Conservation (phyloP, 2,113 vertebrate species). For the Lophochroa leadbeateri region DNA sequence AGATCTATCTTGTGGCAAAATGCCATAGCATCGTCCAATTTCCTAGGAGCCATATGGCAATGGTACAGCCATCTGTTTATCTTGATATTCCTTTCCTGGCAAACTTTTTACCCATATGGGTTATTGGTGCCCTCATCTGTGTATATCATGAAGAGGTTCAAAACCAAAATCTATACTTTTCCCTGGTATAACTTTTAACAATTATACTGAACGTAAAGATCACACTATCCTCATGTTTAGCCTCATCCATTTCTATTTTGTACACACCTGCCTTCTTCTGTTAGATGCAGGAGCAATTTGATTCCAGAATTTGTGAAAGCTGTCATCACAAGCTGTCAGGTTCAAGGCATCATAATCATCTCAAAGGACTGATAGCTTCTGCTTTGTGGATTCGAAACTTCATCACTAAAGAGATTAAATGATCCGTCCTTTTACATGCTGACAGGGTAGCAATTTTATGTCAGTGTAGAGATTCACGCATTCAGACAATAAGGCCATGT, state of each 20-base stretch:
- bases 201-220: conserved; percentile 63
- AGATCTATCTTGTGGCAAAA: conserved; percentile 70
- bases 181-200: conserved; percentile 53
- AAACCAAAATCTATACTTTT: conserved; percentile 51
- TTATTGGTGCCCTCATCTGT: conserved; percentile 74
- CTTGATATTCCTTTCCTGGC: conserved; percentile 75
- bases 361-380: conserved; percentile 67
- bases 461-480: conserved; percentile 57
- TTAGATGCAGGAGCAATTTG: conserved; percentile 41
- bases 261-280: conserved; percentile 56
- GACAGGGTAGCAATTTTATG: conserved; percentile 76
- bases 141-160: conserved; percentile 63
- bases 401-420: conserved; percentile 74
- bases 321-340: conserved; percentile 68
- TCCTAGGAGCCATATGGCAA: conserved; percentile 74
- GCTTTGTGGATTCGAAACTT: conserved; percentile 72
- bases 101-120: conserved; percentile 75
- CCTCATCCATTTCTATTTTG: conserved; percentile 51
- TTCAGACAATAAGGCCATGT: conserved; percentile 62
- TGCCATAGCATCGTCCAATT: conserved; percentile 52
- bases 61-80: conserved; percentile 75
- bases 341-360: conserved; percentile 65
- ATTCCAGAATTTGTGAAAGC: conserved; percentile 63
- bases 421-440: conserved; percentile 68
- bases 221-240: conserved; percentile 45